Evolutionary conservation across 1,140 invertebrate species (phyloP), one percentile per base, ranked within the genome.

Genomic region (Agraylea sexmaculata): DNA sequence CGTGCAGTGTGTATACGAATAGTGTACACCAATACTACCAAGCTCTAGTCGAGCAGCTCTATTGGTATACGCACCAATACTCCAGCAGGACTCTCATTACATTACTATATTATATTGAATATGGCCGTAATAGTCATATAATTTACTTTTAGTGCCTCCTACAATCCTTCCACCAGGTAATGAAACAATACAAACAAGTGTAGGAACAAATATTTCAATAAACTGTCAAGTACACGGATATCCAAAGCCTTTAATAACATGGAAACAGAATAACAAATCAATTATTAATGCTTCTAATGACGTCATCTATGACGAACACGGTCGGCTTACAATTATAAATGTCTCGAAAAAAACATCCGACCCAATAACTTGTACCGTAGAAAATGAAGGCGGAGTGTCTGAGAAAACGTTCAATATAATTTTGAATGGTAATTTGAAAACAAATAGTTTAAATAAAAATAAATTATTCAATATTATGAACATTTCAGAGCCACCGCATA

Each of bases 191-290:
- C 46, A 53, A 10, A 51, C 53, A 0, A 15, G 47, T 5, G 12
- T 46, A 0, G 56, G 57, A 0, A 19, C 43, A 0, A 50, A 57
- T 12, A 28, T 53, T 1, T 57, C 50, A 1, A 35, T 66, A 2
- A 39, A 58, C 20, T 67, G 63, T 22, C 49, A 66, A 28, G 59
- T 57, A 2, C 49, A 62, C 1, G 64, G 64, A 0, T 67, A 65
- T 36, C 64, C 64, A 0, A 20, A 62, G 31, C 64, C 64, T 0
- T 43, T 12, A 0, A 47, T 67, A 2, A 38, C 21, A 3, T 67
- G 64, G 64, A 50, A 52, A 17, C 59, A 56, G 25, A 37, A 56
- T 21, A n/a, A n/a, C n/a, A n/a, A n/a, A n/a, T n/a, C n/a, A n/a
- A n/a, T n/a, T n/a, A n/a, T n/a, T n/a, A 25, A 8, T 25, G 12